phyloP scores from a whole-genome alignment of 2,888 invertebrate species.

The Drosophila formosana region DNA sequence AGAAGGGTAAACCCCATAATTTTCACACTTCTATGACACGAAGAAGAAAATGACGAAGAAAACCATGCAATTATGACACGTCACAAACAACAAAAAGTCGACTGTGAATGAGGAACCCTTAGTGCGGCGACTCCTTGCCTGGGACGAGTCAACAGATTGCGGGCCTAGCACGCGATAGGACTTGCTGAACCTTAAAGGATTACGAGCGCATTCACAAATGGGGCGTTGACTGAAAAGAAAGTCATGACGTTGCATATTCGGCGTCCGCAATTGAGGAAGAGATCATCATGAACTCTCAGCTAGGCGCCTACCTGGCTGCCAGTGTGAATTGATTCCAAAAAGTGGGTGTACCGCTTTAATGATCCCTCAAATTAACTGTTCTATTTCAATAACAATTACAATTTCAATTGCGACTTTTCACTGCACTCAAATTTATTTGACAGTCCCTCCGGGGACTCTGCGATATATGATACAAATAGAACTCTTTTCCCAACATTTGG shows the following conservation, averaged over 20 bases:
- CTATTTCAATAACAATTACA: slow-evolving; percentile 55
- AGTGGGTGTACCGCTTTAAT: slow-evolving; percentile 79
- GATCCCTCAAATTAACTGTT: slow-evolving; percentile 75
- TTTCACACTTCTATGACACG: slow-evolving; percentile 69
- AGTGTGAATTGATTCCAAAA: slow-evolving; percentile 28
- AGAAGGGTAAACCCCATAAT: slow-evolving; percentile 67
- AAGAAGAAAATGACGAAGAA: slow-evolving; percentile 12
- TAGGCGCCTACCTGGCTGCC: slow-evolving; percentile 34
- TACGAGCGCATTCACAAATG: slow-evolving; percentile 26
- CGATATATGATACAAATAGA: neutral
- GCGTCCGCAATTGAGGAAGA: slow-evolving; percentile 24
- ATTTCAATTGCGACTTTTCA: slow-evolving; percentile 48
- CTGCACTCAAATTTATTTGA: slow-evolving; percentile 77
- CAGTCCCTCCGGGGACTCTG: slow-evolving; percentile 51
- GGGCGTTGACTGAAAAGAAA: slow-evolving; percentile 66
- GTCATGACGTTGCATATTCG: slow-evolving; percentile 70
- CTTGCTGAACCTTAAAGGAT: slow-evolving; percentile 65
- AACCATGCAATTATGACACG: slow-evolving; percentile 79
- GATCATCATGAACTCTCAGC: slow-evolving; percentile 22
- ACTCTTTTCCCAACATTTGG: slow-evolving; percentile 40
- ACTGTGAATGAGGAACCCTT: slow-evolving; percentile 53
- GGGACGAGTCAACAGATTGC: slow-evolving; percentile 45
- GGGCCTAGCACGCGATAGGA: slow-evolving; percentile 72
- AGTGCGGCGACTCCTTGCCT: slow-evolving; percentile 42
- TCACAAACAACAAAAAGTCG: slow-evolving; percentile 40